Evolutionary conservation across 1,140 invertebrate species (phyloP).

Genomic region (Micrasema longulum): DNA sequence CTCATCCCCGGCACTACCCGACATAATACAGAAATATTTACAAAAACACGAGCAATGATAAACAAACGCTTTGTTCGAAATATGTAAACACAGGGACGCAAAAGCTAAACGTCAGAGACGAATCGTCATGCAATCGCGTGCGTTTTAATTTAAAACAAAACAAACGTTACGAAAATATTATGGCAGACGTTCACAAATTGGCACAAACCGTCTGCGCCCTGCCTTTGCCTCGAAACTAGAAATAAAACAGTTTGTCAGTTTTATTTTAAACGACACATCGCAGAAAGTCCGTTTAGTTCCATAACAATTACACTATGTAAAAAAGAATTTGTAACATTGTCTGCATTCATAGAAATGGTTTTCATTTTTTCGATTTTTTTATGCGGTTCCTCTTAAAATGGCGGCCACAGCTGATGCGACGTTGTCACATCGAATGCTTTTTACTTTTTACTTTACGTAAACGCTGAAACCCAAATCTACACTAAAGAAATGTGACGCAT

Average conservation of each 20-base stretch:
- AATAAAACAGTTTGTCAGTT: constrained; percentile 46
- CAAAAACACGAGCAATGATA: constrained; percentile 17
- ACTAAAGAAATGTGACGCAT: too few relatives aligned
- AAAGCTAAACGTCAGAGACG: constrained; percentile 13
- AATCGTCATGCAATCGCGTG: not conserved
- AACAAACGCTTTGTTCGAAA: constrained; percentile 37
- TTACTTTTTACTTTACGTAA: too few relatives aligned
- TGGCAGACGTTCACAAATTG: constrained; percentile 12
- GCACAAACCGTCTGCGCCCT: constrained; percentile 8
- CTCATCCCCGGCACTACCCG: constrained; percentile 19
- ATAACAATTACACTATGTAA: too few relatives aligned
- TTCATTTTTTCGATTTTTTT: too few relatives aligned
- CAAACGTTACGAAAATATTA: constrained; percentile 17
- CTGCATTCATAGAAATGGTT: too few relatives aligned
- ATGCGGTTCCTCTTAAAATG: too few relatives aligned
- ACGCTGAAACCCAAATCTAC: too few relatives aligned
- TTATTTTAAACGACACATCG: constrained; percentile 40
- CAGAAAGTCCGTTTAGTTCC: too few relatives aligned
- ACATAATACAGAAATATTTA: constrained; percentile 36
- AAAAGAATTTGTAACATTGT: too few relatives aligned
- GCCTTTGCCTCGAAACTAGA: constrained; percentile 16
- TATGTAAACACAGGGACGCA: constrained; percentile 35
- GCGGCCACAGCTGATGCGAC: too few relatives aligned
- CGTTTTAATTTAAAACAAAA: not conserved
- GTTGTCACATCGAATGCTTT: too few relatives aligned